phyloP scores from a whole-genome alignment of 2,113 vertebrate genomes.

The Perca flavescens region DNA sequence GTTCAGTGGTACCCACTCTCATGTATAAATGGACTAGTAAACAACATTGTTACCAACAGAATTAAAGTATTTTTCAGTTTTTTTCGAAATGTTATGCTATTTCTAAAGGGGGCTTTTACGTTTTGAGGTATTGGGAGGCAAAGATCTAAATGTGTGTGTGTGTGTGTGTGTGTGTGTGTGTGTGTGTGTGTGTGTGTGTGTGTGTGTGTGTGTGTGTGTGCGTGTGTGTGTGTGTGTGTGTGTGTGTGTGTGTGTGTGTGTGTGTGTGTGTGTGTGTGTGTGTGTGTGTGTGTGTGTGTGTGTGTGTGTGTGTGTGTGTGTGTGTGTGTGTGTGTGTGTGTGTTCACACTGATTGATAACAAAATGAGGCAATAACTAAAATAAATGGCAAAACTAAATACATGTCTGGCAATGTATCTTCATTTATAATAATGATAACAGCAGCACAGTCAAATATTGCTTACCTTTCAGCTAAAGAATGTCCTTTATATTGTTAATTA shows the following conservation, averaged over 20 bases:
- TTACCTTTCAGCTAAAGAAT: too few species aligned
- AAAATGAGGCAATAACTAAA: background rate
- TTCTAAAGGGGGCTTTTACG: background rate
- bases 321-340: background rate
- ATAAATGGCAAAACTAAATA: background rate
- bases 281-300: too few species aligned
- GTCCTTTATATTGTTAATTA: too few species aligned
- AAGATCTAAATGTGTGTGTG: background rate
- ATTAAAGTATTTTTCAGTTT: background rate
- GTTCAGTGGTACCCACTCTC: background rate
- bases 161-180: too few species aligned
- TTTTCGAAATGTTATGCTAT: background rate
- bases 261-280: too few species aligned
- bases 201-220: too few species aligned
- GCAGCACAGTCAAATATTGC: background rate
- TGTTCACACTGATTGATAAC: background rate
- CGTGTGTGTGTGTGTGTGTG: too few species aligned
- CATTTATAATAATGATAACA: background rate
- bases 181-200: too few species aligned
- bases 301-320: too few species aligned
- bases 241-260: too few species aligned
- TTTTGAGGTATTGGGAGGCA: background rate
- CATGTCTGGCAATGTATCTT: background rate
- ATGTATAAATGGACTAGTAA: conserved; percentile 6
- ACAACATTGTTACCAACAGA: background rate